Evolutionary conservation across 1,140 invertebrate species (phyloP).

Genomic region (Lethrus apterus): DNA sequence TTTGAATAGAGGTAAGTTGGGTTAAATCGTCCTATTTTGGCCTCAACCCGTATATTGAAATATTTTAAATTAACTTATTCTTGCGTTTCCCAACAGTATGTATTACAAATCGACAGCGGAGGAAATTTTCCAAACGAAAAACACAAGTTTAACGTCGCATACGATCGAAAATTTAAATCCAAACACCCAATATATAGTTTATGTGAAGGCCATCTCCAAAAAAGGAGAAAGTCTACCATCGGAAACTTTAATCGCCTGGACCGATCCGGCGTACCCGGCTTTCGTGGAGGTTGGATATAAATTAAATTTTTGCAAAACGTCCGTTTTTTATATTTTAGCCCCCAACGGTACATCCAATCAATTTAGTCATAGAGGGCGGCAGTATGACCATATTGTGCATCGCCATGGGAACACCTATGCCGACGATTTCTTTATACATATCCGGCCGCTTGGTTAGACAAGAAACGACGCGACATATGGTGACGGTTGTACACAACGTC

Average conservation of each 20-base stretch:
- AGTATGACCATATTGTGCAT: conserved; percentile 79
- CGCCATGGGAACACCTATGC: conserved; percentile 71
- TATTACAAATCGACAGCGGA: conserved; percentile 57
- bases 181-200: conserved; percentile 71
- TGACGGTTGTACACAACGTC: conserved; percentile 72
- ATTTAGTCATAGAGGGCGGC: conserved; percentile 70
- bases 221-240: conserved; percentile 63
- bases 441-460: conserved; percentile 65
- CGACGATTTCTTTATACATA: conserved; percentile 72
- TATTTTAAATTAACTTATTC: background rate
- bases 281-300: conserved; percentile 63
- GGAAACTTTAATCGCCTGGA: conserved; percentile 76
- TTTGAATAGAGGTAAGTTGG: no score
- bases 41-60: conserved; percentile 2
- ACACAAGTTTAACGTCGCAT: conserved; percentile 59
- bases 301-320: background rate
- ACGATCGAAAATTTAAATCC: conserved; percentile 61
- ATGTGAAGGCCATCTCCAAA: conserved; percentile 59
- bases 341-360: conserved; percentile 72
- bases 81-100: no score
- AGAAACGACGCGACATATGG: conserved; percentile 71
- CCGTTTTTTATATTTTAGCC: conserved; percentile 46
- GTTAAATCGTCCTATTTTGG: no score
- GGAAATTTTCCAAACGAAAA: conserved; percentile 50
- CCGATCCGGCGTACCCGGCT: conserved; percentile 75